phyloP scores from a whole-genome alignment of 2,113 vertebrate species.

The Neoarius graeffei region DNA sequence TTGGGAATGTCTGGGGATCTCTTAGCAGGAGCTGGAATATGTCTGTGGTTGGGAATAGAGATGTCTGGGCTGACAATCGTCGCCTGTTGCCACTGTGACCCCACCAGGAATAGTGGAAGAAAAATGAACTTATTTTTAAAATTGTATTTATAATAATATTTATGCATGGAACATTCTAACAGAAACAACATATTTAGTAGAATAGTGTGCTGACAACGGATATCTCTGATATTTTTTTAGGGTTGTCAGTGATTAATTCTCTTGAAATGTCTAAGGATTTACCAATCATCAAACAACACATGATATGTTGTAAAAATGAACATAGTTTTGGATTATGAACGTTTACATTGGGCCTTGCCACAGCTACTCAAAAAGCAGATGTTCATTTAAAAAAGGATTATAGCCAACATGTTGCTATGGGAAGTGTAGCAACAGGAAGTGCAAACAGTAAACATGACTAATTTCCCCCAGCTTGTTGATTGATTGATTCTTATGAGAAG shows the following conservation, averaged over 20 bases:
- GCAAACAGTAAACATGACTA: neutral
- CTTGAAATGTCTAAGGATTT: neutral
- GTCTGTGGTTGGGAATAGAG: neutral
- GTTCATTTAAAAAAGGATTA: slow-evolving; percentile 11
- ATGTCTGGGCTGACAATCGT: neutral
- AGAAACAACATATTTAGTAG: neutral
- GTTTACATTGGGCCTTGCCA: neutral
- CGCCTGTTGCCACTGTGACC: neutral
- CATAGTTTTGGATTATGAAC: neutral
- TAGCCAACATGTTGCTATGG: neutral
- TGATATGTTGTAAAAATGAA: neutral
- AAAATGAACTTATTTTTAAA: neutral
- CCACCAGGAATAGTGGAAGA: neutral
- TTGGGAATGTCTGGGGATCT: neutral
- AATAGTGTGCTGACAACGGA: neutral
- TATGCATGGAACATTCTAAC: neutral
- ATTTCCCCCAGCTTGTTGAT: slow-evolving; percentile 6
- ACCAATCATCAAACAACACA: neutral
- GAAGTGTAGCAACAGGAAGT: neutral
- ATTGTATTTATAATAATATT: neutral
- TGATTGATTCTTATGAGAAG: slow-evolving; percentile 15
- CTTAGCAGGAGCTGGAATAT: neutral
- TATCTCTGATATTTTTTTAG: neutral
- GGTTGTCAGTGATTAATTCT: neutral
- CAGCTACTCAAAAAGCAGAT: slow-evolving; percentile 1